These are phyloP conservation scores for Ricordea florida DNA, from an alignment of 92 coral and sea anemone genomes.

Conservation along the genomic window DNA sequence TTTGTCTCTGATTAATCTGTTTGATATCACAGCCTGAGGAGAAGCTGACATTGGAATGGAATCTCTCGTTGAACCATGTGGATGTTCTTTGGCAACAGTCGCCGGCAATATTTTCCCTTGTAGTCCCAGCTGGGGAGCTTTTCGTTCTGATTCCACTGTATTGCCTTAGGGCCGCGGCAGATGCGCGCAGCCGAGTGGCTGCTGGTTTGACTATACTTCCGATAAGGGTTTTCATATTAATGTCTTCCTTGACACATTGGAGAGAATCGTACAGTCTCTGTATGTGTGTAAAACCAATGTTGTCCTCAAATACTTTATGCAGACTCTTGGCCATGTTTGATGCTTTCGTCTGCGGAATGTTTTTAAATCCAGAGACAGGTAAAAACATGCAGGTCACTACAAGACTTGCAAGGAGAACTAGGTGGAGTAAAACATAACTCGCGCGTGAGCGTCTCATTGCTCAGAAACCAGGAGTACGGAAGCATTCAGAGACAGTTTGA, in stretches of 20 bases:
- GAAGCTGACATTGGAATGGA: background rate
- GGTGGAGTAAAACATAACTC: no score
- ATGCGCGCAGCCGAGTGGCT: slow-evolving; percentile 12
- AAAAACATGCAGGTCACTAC: no score
- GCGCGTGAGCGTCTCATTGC: no score
- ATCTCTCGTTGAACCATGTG: background rate
- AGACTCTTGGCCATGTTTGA: slow-evolving; percentile 9
- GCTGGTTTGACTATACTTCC: slow-evolving; percentile 20
- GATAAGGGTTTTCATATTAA: slow-evolving; percentile 4
- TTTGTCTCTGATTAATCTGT: background rate
- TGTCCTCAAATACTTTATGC: slow-evolving; percentile 16
- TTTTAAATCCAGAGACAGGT: no score
- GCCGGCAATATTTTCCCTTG: background rate
- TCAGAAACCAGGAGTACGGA: no score
- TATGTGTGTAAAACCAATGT: slow-evolving; percentile 34
- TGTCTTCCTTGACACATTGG: background rate
- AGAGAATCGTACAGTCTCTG: slow-evolving; percentile 37
- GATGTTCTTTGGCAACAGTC: background rate
- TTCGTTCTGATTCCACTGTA: background rate
- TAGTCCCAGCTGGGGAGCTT: background rate
- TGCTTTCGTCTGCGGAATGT: background rate
- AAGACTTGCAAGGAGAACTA: no score
- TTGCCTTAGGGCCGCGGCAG: background rate
- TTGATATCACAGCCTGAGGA: background rate
- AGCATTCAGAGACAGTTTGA: no score